phyloP scores from a whole-genome alignment of 2,888 invertebrate species.

The Drosophila multiciliata region DNA sequence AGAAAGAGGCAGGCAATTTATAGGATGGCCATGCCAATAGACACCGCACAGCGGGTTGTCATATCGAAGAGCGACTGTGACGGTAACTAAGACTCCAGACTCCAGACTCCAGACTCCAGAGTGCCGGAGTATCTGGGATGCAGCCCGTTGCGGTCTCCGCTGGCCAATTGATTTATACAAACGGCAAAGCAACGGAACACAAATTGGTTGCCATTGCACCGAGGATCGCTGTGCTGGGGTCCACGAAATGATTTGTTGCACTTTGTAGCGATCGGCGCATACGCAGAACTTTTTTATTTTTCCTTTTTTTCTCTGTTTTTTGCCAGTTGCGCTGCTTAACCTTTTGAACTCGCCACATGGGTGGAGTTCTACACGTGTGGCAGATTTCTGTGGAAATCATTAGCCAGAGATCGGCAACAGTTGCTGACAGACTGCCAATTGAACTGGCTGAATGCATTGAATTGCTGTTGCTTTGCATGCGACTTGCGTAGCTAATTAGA shows the following conservation, averaged over 20 bases:
- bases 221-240: constrained; percentile 31
- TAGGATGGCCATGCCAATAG: constrained; percentile 76
- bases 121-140: constrained; percentile 13
- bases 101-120: constrained; percentile 21
- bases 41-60: constrained; percentile 82
- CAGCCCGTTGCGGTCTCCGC: constrained; percentile 19
- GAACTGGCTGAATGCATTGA: background rate
- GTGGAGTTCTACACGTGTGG: constrained; percentile 50
- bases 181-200: constrained; percentile 81
- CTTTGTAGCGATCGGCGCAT: constrained; percentile 71
- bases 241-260: constrained; percentile 73
- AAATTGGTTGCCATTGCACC: constrained; percentile 70
- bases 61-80: constrained; percentile 61
- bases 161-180: constrained; percentile 80
- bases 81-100: constrained; percentile 25
- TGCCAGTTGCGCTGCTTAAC: constrained; percentile 69
- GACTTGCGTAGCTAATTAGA: constrained; percentile 84
- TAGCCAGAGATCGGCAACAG: constrained; percentile 55
- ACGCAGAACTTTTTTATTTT: constrained; percentile 65
- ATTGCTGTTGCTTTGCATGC: constrained; percentile 75
- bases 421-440: constrained; percentile 12
- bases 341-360: constrained; percentile 75
- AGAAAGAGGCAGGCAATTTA: constrained; percentile 67
- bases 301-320: constrained; percentile 1
- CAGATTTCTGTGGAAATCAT: constrained; percentile 66